Evolutionary conservation across 2,797 vertebrate genomes (phyloP).

Genomic region (Bradypus variegatus): DNA sequence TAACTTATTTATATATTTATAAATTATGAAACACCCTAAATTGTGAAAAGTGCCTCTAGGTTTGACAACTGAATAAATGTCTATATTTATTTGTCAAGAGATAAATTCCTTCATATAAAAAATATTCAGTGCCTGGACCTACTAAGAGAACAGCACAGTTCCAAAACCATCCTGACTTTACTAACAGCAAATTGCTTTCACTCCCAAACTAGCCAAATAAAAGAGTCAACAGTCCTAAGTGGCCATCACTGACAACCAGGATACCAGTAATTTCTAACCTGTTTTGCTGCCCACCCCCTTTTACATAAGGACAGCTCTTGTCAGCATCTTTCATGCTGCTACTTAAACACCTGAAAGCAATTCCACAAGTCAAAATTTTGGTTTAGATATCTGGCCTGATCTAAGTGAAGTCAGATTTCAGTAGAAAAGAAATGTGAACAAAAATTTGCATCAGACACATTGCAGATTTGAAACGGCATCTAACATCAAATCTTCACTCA

Average conservation of each 20-base stretch:
- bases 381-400: not conserved
- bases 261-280: not conserved
- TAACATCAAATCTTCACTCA: not conserved
- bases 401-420: constrained; percentile 20
- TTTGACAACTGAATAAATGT: too few species aligned
- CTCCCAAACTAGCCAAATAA: not conserved
- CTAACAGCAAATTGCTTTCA: not conserved
- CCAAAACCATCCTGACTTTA: not conserved
- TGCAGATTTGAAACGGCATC: not conserved
- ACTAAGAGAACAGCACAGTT: not conserved
- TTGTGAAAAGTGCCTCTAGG: not conserved
- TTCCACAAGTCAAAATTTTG: not conserved
- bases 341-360: not conserved
- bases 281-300: not conserved
- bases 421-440: not conserved
- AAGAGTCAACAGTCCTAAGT: not conserved
- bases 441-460: constrained; percentile 8
- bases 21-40: not conserved
- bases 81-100: not conserved
- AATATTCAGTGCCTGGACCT: not conserved
- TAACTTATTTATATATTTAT: not conserved
- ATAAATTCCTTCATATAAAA: not conserved
- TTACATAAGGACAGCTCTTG: not conserved
- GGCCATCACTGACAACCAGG: not conserved
- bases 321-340: not conserved